Evolutionary conservation across 2,797 vertebrate genomes (phyloP), one percentile per base, ranked within the genome.

Genomic region (Vultur gryphus): DNA sequence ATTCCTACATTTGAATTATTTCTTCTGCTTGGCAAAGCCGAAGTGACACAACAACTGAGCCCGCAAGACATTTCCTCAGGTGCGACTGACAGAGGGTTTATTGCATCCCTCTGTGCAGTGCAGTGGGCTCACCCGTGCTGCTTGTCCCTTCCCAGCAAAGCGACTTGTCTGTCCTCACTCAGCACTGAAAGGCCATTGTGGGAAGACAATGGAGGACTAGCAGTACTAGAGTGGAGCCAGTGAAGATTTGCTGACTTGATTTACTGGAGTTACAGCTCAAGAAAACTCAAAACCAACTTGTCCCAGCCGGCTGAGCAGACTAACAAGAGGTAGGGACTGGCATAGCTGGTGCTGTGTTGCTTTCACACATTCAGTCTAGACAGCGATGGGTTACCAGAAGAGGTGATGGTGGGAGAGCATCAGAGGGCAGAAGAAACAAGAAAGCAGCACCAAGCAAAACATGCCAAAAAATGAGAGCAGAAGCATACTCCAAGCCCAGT

Each of bases 401-500:
- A 94, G 25, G 11, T 28, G 43, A 39, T 16, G 31, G 17, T 66
- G 19, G 16, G 28, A 85, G 16, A 85, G 10, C 23, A 48, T 51
- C 29, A 52, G 52, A 52, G 51, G 16, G 16, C 11, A 43, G 71
- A 83, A 72, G 33, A 48, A 88, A 25, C 14, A 61, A 23, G 15
- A 76, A 61, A 35, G 29, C 14, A 79, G 39, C 31, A 91, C 16
- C 13, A 46, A 78, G 26, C 2, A 65, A 67, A 57, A 46, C 3
- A 52, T 20, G 16, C 7, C 10, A 66, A 51, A 83, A 87, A 41
- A 41, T 14, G 31, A 75, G 52, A 83, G 33, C 18, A 93, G 35
- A 89, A 72, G 18, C 0, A 0, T 61, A 16, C 13, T 57, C 43
- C 1, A 5, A 89, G 43, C 13, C 10, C 25, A 23, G 16, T 0